These are phyloP conservation scores for Thalassaphorura encarpata DNA, from an alignment of 1,140 invertebrate species.

Conservation along the genomic window DNA sequence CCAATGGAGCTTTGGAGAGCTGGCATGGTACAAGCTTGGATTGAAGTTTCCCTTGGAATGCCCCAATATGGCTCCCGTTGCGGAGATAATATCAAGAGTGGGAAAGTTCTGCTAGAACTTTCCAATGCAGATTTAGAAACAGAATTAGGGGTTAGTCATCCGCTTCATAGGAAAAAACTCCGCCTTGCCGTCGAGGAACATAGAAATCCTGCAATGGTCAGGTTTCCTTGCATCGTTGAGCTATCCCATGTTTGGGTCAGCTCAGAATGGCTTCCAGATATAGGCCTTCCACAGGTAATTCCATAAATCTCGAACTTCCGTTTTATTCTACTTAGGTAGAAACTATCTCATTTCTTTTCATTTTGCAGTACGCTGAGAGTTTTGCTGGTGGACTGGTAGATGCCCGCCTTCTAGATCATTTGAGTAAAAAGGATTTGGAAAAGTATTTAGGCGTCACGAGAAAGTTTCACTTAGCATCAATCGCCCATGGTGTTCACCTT, in stretches of 20 bases:
- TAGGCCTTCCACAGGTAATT: constrained; percentile 65
- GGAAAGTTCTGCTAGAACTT: constrained; percentile 81
- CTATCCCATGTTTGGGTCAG: constrained; percentile 85
- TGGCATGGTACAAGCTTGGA: constrained; percentile 82
- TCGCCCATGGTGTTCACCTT: constrained; percentile 84
- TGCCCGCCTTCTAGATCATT: constrained; percentile 77
- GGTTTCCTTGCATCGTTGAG: constrained; percentile 74
- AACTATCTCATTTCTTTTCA: constrained; percentile 3
- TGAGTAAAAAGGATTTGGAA: constrained; percentile 87
- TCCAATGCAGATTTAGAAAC: constrained; percentile 78
- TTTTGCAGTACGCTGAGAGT: constrained; percentile 63
- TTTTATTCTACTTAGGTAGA: constrained; percentile 4
- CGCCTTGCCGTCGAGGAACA: constrained; percentile 89
- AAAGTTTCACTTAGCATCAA: constrained; percentile 86
- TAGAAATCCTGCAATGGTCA: constrained; percentile 66
- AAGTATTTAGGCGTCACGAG: constrained; percentile 80
- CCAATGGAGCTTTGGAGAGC: constrained; percentile 88
- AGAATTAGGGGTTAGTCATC: constrained; percentile 74
- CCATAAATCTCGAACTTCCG: constrained; percentile 4
- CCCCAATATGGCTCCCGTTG: constrained; percentile 80
- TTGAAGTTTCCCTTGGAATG: constrained; percentile 86
- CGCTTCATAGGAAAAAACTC: constrained; percentile 84
- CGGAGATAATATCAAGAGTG: constrained; percentile 87
- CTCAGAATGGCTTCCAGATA: constrained; percentile 79
- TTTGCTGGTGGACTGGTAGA: constrained; percentile 86